These are phyloP conservation scores for Altica lythri DNA, from an alignment of 2,888 invertebrate genomes.

Conservation along the genomic window DNA sequence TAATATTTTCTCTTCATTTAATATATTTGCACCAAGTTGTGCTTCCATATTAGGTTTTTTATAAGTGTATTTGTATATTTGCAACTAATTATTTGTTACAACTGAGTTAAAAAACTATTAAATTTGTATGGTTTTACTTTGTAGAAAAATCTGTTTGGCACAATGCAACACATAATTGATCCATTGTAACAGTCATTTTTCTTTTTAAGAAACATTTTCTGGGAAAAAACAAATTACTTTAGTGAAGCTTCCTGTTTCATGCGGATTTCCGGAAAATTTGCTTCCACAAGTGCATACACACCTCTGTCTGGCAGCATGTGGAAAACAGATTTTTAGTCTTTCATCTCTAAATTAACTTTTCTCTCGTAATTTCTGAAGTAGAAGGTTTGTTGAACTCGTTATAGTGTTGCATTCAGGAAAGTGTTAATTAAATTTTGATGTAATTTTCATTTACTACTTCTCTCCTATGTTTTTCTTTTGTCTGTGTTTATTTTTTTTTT, in stretches of 20 bases:
- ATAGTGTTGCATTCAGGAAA: background rate
- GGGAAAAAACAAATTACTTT: background rate
- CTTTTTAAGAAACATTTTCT: background rate
- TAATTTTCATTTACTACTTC: too few relatives aligned
- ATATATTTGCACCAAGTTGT: too few relatives aligned
- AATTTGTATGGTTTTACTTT: too few relatives aligned
- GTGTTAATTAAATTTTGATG: conserved; percentile 4
- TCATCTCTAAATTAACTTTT: conserved; percentile 3
- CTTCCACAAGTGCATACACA: background rate
- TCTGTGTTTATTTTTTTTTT: too few relatives aligned
- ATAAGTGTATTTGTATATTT: too few relatives aligned
- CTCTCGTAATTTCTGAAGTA: background rate
- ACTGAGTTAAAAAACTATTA: too few relatives aligned
- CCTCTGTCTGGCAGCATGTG: background rate
- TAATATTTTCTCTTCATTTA: too few relatives aligned
- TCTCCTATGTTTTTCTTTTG: too few relatives aligned
- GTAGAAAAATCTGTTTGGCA: too few relatives aligned
- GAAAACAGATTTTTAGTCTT: background rate
- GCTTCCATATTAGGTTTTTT: too few relatives aligned
- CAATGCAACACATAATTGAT: too few relatives aligned
- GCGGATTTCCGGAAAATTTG: conserved; percentile 1
- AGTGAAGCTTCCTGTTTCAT: background rate
- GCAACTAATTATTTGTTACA: too few relatives aligned
- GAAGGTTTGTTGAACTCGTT: background rate
- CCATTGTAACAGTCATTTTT: background rate